phyloP scores from a whole-genome alignment of 2,888 invertebrate genomes.

The Mylabris sibirica region DNA sequence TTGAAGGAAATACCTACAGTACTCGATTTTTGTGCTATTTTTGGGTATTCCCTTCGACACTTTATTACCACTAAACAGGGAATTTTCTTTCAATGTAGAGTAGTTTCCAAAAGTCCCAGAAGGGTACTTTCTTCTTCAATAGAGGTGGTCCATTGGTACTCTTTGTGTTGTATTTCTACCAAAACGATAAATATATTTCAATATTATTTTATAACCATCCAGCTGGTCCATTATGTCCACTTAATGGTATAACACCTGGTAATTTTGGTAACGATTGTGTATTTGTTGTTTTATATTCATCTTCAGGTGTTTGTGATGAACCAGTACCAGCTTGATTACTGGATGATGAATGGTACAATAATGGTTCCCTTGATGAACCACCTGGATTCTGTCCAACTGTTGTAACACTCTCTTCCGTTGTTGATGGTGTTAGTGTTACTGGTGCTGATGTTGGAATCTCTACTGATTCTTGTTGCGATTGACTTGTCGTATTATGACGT shows the following conservation, averaged over 20 bases:
- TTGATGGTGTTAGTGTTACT: conserved; percentile 64
- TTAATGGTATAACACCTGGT: conserved; percentile 77
- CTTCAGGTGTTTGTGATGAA: conserved; percentile 60
- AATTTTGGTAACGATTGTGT: conserved; percentile 68
- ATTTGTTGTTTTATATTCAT: conserved; percentile 58
- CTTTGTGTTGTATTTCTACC: conserved; percentile 8
- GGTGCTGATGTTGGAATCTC: conserved; percentile 55
- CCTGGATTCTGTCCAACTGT: conserved; percentile 50
- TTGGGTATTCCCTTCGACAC: no score
- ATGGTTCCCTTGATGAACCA: conserved; percentile 68
- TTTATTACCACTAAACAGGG: no score
- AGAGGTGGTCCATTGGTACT: no score
- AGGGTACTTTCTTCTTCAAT: no score
- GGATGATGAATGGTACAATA: conserved; percentile 66
- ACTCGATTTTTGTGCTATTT: no score
- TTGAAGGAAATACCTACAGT: no score
- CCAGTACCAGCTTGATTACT: conserved; percentile 60
- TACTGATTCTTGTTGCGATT: conserved; percentile 69
- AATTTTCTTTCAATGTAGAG: no score
- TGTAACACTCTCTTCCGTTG: conserved; percentile 65
- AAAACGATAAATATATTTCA: neutral
- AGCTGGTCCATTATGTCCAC: conserved; percentile 75
- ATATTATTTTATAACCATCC: conserved; percentile 67
- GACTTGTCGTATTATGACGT: conserved; percentile 68
- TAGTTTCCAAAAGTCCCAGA: no score